Percentiles rank a stretch among this genome's conserved stretches.
Evolutionary conservation across 2,113 vertebrate genomes (phyloP).

Genomic region (Ceyx margarethae): DNA sequence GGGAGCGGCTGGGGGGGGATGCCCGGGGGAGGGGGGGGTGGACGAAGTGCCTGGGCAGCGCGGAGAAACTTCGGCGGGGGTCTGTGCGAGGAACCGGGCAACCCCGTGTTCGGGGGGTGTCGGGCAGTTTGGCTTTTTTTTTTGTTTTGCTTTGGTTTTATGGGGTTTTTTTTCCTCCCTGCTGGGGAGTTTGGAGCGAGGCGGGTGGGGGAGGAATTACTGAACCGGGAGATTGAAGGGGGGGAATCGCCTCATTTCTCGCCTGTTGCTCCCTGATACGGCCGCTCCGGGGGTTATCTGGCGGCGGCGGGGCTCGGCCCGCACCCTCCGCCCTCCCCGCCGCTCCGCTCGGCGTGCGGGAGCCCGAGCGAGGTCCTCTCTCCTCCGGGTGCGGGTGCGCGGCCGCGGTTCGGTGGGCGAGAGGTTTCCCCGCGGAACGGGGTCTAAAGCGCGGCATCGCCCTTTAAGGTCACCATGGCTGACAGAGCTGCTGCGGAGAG

Average conservation of each 20-base stretch:
- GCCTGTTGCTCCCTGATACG: conserved; percentile 46
- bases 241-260: not conserved
- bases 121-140: not conserved
- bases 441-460: conserved; percentile 48
- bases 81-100: not conserved
- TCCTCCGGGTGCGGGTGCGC: not conserved
- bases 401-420: not conserved
- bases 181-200: not conserved
- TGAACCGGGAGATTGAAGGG: not conserved
- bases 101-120: not conserved
- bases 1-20: not conserved
- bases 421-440: not conserved
- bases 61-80: not conserved
- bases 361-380: not conserved
- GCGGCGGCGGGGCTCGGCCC: not conserved
- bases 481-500: conserved; percentile 94
- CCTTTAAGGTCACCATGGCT: conserved; percentile 93
- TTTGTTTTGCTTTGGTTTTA: not conserved
- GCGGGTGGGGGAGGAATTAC: not conserved
- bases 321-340: not conserved
- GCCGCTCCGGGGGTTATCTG: conserved; percentile 3
- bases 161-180: too few species aligned
- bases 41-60: not conserved
- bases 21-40: not conserved
- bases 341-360: not conserved